These are phyloP conservation scores for Listronotus bonariensis DNA, from an alignment of 1,140 invertebrate genomes.

Conservation along the genomic window DNA sequence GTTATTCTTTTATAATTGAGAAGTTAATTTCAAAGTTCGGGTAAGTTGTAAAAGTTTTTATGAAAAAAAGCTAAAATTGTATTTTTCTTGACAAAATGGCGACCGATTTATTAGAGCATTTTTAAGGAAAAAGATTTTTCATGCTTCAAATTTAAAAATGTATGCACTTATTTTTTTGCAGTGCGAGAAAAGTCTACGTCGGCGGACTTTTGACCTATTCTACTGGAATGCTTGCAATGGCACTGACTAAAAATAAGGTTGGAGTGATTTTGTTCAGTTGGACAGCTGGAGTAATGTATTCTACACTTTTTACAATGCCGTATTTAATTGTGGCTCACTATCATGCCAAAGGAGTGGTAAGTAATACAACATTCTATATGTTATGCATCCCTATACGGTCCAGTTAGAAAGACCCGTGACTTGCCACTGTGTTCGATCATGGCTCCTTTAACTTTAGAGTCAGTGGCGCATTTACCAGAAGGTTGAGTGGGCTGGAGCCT, in stretches of 20 bases:
- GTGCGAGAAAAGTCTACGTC: conserved; percentile 85
- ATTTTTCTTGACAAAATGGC: too few species aligned
- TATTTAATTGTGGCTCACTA: conserved; percentile 93
- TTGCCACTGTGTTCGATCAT: too few species aligned
- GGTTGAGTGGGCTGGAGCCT: too few species aligned
- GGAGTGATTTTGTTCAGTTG: conserved; percentile 89
- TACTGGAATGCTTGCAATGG: conserved; percentile 88
- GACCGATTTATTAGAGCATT: too few species aligned
- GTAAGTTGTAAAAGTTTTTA: too few species aligned
- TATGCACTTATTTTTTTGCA: too few species aligned
- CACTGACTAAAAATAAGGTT: conserved; percentile 71
- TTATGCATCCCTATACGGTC: too few species aligned
- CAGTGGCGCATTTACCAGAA: too few species aligned
- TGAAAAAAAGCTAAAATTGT: too few species aligned
- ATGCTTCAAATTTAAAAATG: too few species aligned
- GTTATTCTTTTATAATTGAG: conserved; percentile 90
- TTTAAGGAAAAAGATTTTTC: too few species aligned
- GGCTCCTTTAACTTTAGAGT: too few species aligned
- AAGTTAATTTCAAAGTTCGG: conserved; percentile 81
- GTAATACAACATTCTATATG: conserved; percentile 34
- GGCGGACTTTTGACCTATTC: conserved; percentile 90
- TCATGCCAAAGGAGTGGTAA: conserved; percentile 84
- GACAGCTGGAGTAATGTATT: conserved; percentile 95
- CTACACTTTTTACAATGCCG: conserved; percentile 96
- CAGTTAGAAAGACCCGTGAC: neutral